Percentiles rank a stretch among this genome's conserved stretches.
Evolutionary conservation across 2,888 invertebrate genomes (phyloP).

Genomic region (Endotricha flammealis): DNA sequence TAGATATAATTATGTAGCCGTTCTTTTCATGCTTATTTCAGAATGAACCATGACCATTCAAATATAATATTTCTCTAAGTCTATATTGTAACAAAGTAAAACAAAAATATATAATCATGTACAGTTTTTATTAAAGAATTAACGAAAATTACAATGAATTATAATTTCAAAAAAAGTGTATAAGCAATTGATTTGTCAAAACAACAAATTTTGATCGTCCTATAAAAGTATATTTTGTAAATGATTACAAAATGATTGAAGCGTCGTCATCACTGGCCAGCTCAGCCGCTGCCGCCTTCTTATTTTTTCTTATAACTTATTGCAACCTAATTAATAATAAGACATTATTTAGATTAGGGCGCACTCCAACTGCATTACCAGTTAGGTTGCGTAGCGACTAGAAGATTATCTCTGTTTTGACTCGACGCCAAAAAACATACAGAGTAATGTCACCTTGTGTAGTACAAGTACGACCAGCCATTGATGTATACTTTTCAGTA

Average conservation of each 20-base stretch:
- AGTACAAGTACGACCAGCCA: too few species aligned
- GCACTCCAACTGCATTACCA: too few species aligned
- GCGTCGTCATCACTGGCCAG: too few species aligned
- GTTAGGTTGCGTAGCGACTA: too few species aligned
- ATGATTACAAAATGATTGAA: too few species aligned
- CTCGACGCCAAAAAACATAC: too few species aligned
- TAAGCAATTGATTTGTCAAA: background rate
- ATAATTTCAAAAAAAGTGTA: background rate
- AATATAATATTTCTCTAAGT: slow-evolving; percentile 57
- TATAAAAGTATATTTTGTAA: too few species aligned
- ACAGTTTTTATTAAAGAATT: slow-evolving; percentile 69
- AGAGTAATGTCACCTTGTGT: too few species aligned
- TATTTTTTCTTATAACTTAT: background rate
- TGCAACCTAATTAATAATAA: background rate
- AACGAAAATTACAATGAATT: slow-evolving; percentile 30
- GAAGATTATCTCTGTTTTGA: too few species aligned
- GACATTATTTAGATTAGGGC: background rate
- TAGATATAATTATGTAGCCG: slow-evolving; percentile 43
- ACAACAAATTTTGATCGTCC: background rate
- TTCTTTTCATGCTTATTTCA: slow-evolving; percentile 50
- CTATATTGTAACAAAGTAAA: slow-evolving; percentile 47
- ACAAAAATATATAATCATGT: slow-evolving; percentile 65
- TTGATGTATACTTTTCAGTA: too few species aligned
- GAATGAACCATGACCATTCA: slow-evolving; percentile 66
- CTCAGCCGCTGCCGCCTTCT: too few species aligned